These are phyloP conservation scores for Malachius bipustulatus DNA, from an alignment of 2,888 invertebrate genomes.

Conservation along the genomic window DNA sequence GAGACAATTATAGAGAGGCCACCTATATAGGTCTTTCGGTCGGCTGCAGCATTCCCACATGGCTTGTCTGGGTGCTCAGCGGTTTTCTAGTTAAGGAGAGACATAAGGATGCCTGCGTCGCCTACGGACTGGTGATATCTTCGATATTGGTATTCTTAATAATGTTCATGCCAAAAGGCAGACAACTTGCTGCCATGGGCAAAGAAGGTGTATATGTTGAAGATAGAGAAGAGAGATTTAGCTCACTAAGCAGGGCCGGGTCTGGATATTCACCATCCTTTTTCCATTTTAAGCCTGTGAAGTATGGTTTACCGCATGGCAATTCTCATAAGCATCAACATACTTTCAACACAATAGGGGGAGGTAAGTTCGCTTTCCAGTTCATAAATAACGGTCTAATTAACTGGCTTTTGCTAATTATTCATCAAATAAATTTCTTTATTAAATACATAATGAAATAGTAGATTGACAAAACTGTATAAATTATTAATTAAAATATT, in stretches of 20 bases:
- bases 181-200: constrained; percentile 84
- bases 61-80: constrained; percentile 75
- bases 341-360: constrained; percentile 30
- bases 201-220: constrained; percentile 75
- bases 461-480: too few species aligned
- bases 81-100: constrained; percentile 67
- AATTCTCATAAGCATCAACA: constrained; percentile 28
- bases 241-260: constrained; percentile 63
- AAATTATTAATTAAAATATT: too few species aligned
- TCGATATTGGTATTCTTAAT: constrained; percentile 78
- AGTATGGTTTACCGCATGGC: constrained; percentile 44
- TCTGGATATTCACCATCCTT: constrained; percentile 85
- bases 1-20: constrained; percentile 88
- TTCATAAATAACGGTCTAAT: too few species aligned
- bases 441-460: too few species aligned
- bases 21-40: constrained; percentile 84
- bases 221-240: constrained; percentile 72
- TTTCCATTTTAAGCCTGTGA: constrained; percentile 84
- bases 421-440: too few species aligned
- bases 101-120: constrained; percentile 78
- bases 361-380: too few species aligned
- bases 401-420: too few species aligned
- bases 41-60: constrained; percentile 75
- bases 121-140: constrained; percentile 77
- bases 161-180: constrained; percentile 89